These are phyloP conservation scores for Euborellia annulipes DNA, from an alignment of 1,140 invertebrate species.

Conservation along the genomic window DNA sequence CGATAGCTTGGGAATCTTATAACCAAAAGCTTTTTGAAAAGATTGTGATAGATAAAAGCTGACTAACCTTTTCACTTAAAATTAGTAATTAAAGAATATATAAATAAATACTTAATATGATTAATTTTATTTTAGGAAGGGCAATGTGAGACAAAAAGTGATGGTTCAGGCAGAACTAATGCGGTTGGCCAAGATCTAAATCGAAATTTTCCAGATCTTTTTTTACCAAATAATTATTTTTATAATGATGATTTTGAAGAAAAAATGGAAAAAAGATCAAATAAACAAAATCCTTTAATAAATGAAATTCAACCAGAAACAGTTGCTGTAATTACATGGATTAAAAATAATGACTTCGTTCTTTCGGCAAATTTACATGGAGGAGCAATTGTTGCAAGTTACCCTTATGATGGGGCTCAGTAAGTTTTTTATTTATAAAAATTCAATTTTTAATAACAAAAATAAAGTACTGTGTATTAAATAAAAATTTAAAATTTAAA, in stretches of 20 bases:
- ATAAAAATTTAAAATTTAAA: too few relatives aligned
- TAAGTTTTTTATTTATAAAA: too few relatives aligned
- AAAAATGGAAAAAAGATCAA: slow-evolving; percentile 15
- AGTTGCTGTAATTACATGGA: slow-evolving; percentile 77
- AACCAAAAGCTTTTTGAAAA: too few relatives aligned
- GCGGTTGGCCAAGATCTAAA: slow-evolving; percentile 67
- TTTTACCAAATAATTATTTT: slow-evolving; percentile 35
- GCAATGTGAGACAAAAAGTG: slow-evolving; percentile 47
- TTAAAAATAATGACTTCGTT: slow-evolving; percentile 68
- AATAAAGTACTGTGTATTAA: too few relatives aligned
- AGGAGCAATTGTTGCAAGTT: slow-evolving; percentile 80
- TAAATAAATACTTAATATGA: neutral
- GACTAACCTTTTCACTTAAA: too few relatives aligned
- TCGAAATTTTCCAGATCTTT: slow-evolving; percentile 79
- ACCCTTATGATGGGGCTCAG: slow-evolving; percentile 72
- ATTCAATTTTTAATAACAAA: too few relatives aligned
- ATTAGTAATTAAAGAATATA: too few relatives aligned
- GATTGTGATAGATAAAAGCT: slow-evolving; percentile 1
- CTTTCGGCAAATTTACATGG: slow-evolving; percentile 84
- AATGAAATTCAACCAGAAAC: too few relatives aligned
- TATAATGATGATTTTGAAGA: neutral
- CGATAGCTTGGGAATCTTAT: too few relatives aligned
- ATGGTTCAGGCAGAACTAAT: slow-evolving; percentile 59
- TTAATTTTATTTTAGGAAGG: slow-evolving; percentile 46
- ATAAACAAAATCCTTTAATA: slow-evolving; percentile 59